Conservation (phyloP, 2,113 vertebrate species). For the Lagenorhynchus albirostris region DNA sequence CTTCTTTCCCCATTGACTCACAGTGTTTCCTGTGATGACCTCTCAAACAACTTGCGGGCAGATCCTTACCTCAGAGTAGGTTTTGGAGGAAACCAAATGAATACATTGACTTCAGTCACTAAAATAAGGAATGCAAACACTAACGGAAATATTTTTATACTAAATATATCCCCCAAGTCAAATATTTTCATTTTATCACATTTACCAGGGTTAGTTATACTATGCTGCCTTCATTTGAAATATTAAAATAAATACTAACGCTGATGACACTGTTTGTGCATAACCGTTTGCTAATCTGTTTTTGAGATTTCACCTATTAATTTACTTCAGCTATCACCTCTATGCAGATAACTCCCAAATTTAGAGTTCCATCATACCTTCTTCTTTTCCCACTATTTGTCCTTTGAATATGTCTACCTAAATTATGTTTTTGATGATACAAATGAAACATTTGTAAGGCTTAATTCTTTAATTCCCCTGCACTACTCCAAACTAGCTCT, state of each 20-base stretch:
- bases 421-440: neutral
- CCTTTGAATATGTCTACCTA: neutral
- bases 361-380: neutral
- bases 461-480: neutral
- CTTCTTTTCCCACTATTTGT: neutral
- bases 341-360: neutral
- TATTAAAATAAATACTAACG: neutral
- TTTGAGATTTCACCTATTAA: neutral
- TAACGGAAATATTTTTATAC: neutral
- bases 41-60: neutral
- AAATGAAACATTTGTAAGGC: neutral
- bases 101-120: neutral
- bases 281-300: neutral
- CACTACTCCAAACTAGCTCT: neutral
- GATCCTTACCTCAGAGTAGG: neutral
- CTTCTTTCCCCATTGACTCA: neutral
- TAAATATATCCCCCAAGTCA: neutral
- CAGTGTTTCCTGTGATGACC: neutral
- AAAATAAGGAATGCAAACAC: neutral
- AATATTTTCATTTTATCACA: neutral
- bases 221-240: neutral
- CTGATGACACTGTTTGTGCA: neutral
- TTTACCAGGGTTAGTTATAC: neutral
- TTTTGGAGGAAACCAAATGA: neutral
- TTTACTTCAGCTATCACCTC: neutral